Evolutionary conservation across 2,888 invertebrate species (phyloP).

Genomic region (Acrocera orbiculus): DNA sequence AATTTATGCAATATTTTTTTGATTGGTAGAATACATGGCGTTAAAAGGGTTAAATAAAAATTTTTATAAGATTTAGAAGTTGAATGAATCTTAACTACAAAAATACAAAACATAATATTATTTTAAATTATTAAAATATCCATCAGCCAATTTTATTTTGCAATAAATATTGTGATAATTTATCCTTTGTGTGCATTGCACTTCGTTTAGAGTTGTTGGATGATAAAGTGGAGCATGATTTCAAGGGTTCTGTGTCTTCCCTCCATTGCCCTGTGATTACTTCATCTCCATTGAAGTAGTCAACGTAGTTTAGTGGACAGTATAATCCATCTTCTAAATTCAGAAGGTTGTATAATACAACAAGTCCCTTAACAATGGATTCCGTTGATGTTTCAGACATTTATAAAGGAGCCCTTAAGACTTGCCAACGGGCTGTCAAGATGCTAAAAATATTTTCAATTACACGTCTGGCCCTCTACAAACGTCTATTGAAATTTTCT

Average conservation of each 20-base stretch:
- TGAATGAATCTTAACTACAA: too few species aligned
- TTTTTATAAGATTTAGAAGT: too few species aligned
- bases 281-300: background rate
- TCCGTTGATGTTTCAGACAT: background rate
- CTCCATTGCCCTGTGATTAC: background rate
- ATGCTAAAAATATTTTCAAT: constrained; percentile 11
- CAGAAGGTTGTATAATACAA: background rate
- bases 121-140: too few species aligned
- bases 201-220: too few species aligned
- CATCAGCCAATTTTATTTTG: too few species aligned
- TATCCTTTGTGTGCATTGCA: too few species aligned
- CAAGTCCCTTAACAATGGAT: background rate
- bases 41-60: too few species aligned
- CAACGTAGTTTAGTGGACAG: background rate
- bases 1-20: too few species aligned
- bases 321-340: background rate
- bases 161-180: too few species aligned
- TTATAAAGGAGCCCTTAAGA: background rate
- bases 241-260: background rate
- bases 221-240: too few species aligned
- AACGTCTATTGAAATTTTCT: constrained; percentile 6
- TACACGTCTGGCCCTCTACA: constrained; percentile 9
- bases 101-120: too few species aligned
- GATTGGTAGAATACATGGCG: too few species aligned
- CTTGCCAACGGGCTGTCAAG: constrained; percentile 1